phyloP scores from a whole-genome alignment of 2,113 vertebrate genomes.

The Gymnogyps californianus region DNA sequence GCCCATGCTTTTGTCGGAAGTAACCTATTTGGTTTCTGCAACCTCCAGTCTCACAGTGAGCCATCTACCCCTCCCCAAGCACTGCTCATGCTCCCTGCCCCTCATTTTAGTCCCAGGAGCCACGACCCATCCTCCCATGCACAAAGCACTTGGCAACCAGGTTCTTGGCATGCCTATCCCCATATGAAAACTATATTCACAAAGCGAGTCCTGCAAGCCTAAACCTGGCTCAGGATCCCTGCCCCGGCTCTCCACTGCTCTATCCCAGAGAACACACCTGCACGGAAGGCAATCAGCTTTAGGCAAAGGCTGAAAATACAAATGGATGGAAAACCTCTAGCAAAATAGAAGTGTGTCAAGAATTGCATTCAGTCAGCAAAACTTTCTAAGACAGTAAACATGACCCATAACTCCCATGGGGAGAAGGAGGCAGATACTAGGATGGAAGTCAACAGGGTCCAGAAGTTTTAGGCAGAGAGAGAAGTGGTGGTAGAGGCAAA shows the following conservation, averaged over 20 bases:
- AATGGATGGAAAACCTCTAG: background rate
- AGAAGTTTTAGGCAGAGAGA: background rate
- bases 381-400: background rate
- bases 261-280: background rate
- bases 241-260: background rate
- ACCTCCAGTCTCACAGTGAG: background rate
- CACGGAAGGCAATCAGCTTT: background rate
- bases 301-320: background rate
- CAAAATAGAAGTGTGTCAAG: background rate
- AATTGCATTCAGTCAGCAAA: background rate
- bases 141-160: background rate
- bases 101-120: background rate
- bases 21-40: background rate
- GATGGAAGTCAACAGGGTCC: background rate
- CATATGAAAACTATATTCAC: background rate
- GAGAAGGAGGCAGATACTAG: background rate
- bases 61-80: background rate
- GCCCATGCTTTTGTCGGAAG: background rate
- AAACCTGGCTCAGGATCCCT: background rate
- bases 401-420: rapidly evolving
- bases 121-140: background rate
- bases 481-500: background rate
- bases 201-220: background rate
- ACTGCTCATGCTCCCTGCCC: background rate
- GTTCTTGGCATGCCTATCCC: background rate